phyloP scores from a whole-genome alignment of 2,888 invertebrate species.

The Metalampra italica region DNA sequence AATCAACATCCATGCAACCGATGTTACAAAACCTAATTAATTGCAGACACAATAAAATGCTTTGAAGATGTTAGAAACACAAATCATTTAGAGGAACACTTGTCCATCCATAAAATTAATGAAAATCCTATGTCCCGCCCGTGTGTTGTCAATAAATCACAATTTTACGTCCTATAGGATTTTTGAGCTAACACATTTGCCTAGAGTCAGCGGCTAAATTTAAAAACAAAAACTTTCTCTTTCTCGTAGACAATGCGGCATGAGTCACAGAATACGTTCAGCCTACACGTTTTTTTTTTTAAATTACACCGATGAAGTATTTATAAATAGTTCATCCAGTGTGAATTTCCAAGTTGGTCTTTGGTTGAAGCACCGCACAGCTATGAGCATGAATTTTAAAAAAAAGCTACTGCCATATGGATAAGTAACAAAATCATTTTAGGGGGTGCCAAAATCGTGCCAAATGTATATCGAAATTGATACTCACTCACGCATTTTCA shows the following conservation, averaged over 20 bases:
- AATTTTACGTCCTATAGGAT: constrained; percentile 9
- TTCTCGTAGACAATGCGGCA: not conserved
- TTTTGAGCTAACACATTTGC: not conserved
- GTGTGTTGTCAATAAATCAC: constrained; percentile 12
- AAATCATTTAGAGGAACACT: constrained; percentile 14
- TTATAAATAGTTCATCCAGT: not conserved
- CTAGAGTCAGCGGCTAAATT: not conserved
- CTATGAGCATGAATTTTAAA: no score
- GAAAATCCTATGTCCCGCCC: constrained; percentile 1
- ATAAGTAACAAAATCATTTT: no score
- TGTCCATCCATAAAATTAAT: constrained; percentile 14
- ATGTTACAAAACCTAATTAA: no score
- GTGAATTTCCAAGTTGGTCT: no score
- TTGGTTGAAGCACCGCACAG: no score
- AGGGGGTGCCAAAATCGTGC: no score
- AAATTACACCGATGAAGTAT: not conserved
- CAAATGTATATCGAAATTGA: no score
- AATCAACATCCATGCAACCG: no score
- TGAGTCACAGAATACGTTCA: not conserved
- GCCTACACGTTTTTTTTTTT: not conserved
- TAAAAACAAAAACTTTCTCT: not conserved
- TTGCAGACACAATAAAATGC: not conserved
- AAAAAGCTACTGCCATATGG: no score
- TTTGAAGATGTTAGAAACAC: constrained; percentile 9
- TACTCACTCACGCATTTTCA: no score